Percentiles rank a stretch among this genome's conserved stretches.
Conservation (phyloP, 2,797 vertebrate species). For the Smutsia temminckii region DNA sequence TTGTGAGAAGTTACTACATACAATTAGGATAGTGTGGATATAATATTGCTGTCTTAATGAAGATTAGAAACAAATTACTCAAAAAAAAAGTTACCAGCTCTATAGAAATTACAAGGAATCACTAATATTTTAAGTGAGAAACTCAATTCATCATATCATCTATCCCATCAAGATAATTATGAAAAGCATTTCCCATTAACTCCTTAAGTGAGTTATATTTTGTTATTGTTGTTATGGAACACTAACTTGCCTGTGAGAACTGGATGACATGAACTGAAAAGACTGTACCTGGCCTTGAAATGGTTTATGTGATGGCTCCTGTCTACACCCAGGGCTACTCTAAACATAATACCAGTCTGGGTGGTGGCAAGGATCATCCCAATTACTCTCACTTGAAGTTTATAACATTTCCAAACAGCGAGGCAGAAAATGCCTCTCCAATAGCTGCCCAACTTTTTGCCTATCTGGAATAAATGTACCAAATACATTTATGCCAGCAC, state of each 20-base stretch:
- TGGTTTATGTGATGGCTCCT: neutral
- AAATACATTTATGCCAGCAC: neutral
- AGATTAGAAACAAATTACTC: slow-evolving; percentile 7
- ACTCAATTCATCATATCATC: neutral
- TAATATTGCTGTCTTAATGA: neutral
- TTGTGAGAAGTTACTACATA: neutral
- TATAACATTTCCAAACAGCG: slow-evolving; percentile 1
- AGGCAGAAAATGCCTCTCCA: slow-evolving; percentile 40
- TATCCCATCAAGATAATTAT: neutral
- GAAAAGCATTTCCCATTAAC: slow-evolving; percentile 37
- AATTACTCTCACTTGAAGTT: slow-evolving; percentile 12
- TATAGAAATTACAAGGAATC: neutral
- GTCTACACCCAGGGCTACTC: neutral
- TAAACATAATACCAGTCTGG: neutral
- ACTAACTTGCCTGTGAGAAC: neutral
- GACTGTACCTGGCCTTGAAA: neutral
- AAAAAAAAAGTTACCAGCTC: neutral
- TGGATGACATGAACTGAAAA: neutral
- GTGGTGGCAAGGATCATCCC: neutral
- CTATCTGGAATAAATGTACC: neutral
- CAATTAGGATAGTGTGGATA: neutral
- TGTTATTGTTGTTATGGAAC: neutral
- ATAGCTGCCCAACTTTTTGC: neutral
- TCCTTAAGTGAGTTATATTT: neutral
- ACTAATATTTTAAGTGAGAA: neutral